Percentiles rank a stretch among this genome's conserved stretches.
Conservation (phyloP, 2,888 invertebrate genomes). For the Antitype chi region DNA sequence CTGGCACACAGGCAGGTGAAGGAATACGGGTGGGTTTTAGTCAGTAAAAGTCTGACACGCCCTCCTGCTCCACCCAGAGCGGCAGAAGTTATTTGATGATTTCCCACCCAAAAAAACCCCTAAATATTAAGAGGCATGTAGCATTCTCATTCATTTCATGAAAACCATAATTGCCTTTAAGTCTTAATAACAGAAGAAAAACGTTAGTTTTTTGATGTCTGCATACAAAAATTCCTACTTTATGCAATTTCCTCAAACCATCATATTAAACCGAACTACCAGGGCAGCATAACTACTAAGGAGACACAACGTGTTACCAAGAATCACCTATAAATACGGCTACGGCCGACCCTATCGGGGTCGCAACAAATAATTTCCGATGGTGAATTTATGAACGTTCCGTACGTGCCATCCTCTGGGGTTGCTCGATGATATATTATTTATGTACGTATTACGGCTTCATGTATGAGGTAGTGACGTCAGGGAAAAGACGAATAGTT, state of each 20-base stretch:
- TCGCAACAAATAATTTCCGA: conserved; percentile 60
- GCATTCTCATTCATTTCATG: not conserved
- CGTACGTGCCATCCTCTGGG: conserved; percentile 52
- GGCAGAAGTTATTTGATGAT: no score
- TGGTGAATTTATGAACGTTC: conserved; percentile 60
- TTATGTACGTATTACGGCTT: conserved; percentile 46
- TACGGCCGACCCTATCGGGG: conserved; percentile 6
- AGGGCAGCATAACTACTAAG: conserved; percentile 12
- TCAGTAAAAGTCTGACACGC: no score
- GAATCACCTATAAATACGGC: conserved; percentile 42
- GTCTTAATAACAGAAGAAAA: no score
- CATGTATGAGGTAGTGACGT: conserved; percentile 25
- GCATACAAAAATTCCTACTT: no score
- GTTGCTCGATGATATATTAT: conserved; percentile 40
- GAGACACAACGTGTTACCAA: conserved; percentile 12
- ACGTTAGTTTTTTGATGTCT: no score
- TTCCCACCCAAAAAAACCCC: no score
- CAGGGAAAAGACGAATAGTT: conserved; percentile 14
- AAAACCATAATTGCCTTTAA: no score
- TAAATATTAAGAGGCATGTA: not conserved
- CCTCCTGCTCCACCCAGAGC: no score
- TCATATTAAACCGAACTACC: not conserved
- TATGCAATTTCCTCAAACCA: no score
- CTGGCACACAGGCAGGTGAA: no score
- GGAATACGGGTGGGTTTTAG: no score